Evolutionary conservation across 2,113 vertebrate species (phyloP).

Genomic region (Fregata magnificens): DNA sequence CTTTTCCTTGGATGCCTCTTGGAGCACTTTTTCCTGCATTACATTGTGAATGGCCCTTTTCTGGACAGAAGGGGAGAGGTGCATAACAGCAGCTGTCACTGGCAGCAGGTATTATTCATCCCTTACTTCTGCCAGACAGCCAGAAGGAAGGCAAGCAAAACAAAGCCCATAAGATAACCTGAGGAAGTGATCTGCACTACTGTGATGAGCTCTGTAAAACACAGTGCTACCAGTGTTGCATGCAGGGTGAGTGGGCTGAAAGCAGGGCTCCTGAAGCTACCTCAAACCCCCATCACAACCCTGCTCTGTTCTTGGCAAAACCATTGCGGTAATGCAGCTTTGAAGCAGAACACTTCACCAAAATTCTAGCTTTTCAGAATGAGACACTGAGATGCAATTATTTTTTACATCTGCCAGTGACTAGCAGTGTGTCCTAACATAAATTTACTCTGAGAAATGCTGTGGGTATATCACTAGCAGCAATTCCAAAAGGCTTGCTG

Average conservation of each 20-base stretch:
- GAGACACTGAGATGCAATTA: background rate
- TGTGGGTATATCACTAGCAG: background rate
- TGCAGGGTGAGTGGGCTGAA: background rate
- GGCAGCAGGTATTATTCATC: background rate
- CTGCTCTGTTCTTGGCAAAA: background rate
- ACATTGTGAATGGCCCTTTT: background rate
- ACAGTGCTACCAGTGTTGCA: rapidly evolving
- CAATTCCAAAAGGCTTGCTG: background rate
- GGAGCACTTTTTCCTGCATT: background rate
- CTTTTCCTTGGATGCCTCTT: background rate
- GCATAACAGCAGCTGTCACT: slow-evolving; percentile 20
- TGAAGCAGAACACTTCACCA: background rate
- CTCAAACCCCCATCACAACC: rapidly evolving
- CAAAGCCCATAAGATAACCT: background rate
- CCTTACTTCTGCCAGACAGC: background rate
- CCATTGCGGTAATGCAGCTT: background rate
- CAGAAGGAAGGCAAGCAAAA: background rate
- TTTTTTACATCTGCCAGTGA: background rate
- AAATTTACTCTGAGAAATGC: background rate
- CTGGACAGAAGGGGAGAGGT: background rate
- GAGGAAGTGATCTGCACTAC: background rate
- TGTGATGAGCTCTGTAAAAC: background rate
- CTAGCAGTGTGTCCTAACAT: background rate
- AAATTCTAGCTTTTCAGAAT: background rate
- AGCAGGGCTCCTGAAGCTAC: background rate